Base-by-base conservation (phyloP, 2,113 vertebrate species). In the Anthoscopus minutus region DNA sequence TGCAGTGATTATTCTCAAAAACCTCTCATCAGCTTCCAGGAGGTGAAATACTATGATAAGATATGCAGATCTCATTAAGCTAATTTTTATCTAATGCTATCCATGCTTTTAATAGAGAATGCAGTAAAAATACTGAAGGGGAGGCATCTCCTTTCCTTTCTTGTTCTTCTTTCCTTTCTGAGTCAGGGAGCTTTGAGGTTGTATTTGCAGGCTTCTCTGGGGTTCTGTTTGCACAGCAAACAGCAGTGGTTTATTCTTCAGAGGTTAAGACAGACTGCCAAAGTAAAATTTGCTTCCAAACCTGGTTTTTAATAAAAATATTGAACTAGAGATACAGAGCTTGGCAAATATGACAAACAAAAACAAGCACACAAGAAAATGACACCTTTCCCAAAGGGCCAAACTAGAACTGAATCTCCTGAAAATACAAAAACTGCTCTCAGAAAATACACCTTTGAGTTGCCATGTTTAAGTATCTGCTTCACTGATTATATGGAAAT, bases 221-320 rank as follows among this genome's bases (percentile, higher is more conserved):
- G 89, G 92, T 80, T 95, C 67, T 94, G 94, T 95, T 96, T 92
- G 91, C 71, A 86, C 28, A 95, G 89, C 92, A 95, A 96, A 97
- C 83, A 94, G 53, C 92, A 71, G 80, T 37, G 91, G 53, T 96
- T 93, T 84, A 79, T 72, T 86, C 92, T 93, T 96, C 83, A 87
- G 89, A 93, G 77, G 54, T 81, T 77, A 80, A 88, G 78, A 95
- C 84, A 73, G 86, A 40, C 87, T 97, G 94, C 95, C 80, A 80
- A 86, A 88, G 88, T 31, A 72, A 96, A 97, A 94, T 85, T 92
- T 86, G 92, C 87, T 94, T 92, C 92, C 37, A 69, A 94, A 72
- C 22, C 30, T 44, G 12, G 9, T 44, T 85, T 94, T 94, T 56
- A 82, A 73, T 66, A 80, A 89, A 91, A 94, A 88, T 71, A 62